Percentiles rank a stretch among this genome's conserved stretches.
phyloP scores from a whole-genome alignment of 1,140 invertebrate species.

The Zaprionus capensis region DNA sequence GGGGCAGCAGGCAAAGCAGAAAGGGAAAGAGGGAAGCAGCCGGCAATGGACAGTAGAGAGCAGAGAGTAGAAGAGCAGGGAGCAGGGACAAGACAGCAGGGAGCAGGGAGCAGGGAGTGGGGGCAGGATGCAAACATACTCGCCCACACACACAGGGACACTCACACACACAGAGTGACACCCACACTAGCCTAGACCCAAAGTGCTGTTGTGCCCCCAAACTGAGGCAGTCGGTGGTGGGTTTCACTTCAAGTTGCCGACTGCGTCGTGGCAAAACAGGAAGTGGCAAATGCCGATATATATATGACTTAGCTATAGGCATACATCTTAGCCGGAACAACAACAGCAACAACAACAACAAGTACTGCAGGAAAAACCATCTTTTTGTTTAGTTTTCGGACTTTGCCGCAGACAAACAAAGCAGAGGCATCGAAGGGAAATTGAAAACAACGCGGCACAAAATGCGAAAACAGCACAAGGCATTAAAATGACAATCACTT shows the following conservation, averaged over 20 bases:
- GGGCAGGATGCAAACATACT: slow-evolving; percentile 44
- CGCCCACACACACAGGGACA: slow-evolving; percentile 5
- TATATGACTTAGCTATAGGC: slow-evolving; percentile 53
- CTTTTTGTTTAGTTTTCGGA: slow-evolving; percentile 80
- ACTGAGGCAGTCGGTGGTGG: slow-evolving; percentile 49
- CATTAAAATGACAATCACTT: slow-evolving; percentile 83
- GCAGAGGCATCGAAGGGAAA: slow-evolving; percentile 60
- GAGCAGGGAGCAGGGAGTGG: too few relatives aligned
- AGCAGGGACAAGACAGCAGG: too few relatives aligned
- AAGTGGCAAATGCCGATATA: slow-evolving; percentile 80
- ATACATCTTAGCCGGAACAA: slow-evolving; percentile 43
- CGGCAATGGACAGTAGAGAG: not conserved
- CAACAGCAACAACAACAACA: slow-evolving; percentile 48
- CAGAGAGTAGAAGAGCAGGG: not conserved
- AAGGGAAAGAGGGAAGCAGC: too few relatives aligned
- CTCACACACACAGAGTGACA: not conserved
- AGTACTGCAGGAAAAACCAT: slow-evolving; percentile 7
- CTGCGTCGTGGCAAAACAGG: slow-evolving; percentile 58
- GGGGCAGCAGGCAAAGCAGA: not conserved
- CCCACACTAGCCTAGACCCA: slow-evolving; percentile 31
- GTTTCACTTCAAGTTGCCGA: slow-evolving; percentile 51
- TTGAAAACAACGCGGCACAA: slow-evolving; percentile 56
- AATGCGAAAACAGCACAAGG: not conserved
- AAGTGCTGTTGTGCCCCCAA: slow-evolving; percentile 56
- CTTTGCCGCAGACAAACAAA: slow-evolving; percentile 49